These are phyloP conservation scores for Lepeophtheirus nordmannii DNA, from an alignment of 2,888 invertebrate species.

Conservation along the genomic window DNA sequence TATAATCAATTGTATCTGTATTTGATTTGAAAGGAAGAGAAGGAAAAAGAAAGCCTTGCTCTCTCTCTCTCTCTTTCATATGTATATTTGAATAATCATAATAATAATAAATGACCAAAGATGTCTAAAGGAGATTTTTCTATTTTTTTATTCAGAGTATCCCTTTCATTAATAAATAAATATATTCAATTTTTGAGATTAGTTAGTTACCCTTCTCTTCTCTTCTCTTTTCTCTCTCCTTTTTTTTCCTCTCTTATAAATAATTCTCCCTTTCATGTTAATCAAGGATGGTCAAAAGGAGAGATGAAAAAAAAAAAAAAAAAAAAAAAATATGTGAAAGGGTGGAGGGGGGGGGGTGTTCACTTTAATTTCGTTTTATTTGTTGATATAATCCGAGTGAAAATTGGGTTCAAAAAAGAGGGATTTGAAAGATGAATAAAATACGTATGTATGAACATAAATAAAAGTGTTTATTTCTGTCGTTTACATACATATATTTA, in stretches of 20 bases:
- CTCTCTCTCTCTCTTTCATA: not conserved
- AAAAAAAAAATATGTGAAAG: no score
- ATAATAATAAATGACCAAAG: not conserved
- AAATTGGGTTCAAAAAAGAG: conserved; percentile 6
- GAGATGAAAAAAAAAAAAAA: no score
- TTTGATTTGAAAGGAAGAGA: not conserved
- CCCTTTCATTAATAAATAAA: not conserved
- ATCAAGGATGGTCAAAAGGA: not conserved
- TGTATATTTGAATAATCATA: not conserved
- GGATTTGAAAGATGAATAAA: not conserved
- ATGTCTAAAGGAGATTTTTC: not conserved
- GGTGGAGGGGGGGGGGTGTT: not conserved
- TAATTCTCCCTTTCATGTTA: not conserved
- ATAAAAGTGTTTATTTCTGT: not conserved
- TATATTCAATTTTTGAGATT: conserved; percentile 2
- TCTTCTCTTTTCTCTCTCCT: not conserved
- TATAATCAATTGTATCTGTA: not conserved
- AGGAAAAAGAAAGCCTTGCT: no score
- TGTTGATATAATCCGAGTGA: conserved; percentile 5
- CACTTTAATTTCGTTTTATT: not conserved
- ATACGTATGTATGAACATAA: no score
- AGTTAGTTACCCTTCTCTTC: not conserved
- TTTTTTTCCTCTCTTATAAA: no score
- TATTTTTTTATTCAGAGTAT: not conserved
- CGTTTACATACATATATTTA: not conserved